A percentile compares a stretch with the other conserved stretches of the same genome.
Evolutionary conservation across 1,140 invertebrate genomes (phyloP).

Genomic region (Drepana arcuata): DNA sequence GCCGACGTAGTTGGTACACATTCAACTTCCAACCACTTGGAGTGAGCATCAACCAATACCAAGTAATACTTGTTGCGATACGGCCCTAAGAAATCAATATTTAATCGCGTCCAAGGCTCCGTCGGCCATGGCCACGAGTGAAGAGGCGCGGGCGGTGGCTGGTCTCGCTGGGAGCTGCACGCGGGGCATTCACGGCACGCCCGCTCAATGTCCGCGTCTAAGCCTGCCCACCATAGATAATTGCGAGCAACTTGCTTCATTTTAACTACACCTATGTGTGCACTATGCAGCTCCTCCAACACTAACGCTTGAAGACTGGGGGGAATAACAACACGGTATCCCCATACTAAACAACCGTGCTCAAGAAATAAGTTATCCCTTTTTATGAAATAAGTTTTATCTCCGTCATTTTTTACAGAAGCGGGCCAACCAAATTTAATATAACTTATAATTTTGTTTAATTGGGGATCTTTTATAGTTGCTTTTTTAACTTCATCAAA

Average conservation of each 20-base stretch:
- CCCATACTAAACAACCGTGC: not conserved
- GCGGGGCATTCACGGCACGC: slow-evolving; percentile 2
- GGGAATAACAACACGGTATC: slow-evolving; percentile 2
- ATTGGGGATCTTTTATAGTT: not conserved
- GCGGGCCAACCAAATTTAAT: slow-evolving; percentile 1
- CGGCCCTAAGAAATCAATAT: slow-evolving; percentile 67
- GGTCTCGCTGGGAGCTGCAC: slow-evolving; percentile 6
- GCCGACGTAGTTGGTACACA: not conserved
- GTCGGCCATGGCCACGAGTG: slow-evolving; percentile 17
- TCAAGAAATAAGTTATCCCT: slow-evolving; percentile 2
- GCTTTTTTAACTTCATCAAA: not conserved
- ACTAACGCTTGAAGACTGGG: not conserved
- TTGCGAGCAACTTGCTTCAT: slow-evolving; percentile 5
- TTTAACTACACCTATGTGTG: slow-evolving; percentile 12
- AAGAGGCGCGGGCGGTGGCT: slow-evolving; percentile 12
- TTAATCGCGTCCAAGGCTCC: slow-evolving; percentile 50
- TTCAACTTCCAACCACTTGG: slow-evolving; percentile 37
- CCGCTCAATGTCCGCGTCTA: slow-evolving; percentile 4
- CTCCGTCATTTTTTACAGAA: not conserved
- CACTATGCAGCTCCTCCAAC: not conserved
- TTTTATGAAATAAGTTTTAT: not conserved
- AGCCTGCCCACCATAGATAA: slow-evolving; percentile 6
- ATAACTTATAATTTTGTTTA: not conserved
- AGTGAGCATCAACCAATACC: slow-evolving; percentile 46
- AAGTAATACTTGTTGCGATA: slow-evolving; percentile 45